Base-by-base conservation (phyloP, 2,888 invertebrate species). In the Synergus gifuensis region DNA sequence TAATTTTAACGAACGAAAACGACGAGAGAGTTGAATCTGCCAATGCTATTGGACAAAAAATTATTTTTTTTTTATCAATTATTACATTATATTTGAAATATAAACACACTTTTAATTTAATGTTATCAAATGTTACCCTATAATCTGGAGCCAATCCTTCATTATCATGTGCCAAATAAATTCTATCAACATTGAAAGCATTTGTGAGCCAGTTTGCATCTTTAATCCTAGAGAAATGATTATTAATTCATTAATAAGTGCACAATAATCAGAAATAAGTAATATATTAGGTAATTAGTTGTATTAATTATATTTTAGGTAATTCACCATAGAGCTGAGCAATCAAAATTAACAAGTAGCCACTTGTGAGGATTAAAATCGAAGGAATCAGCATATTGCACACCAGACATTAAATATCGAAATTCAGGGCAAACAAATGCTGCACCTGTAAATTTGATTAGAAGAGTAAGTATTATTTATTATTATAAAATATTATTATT, bases 351-450 rank as follows among this genome's bases (percentile, higher is more conserved):
- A 5, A 98, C 96, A 79, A 98, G 94, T 93, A 99, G 94, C 96
- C 98, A 98, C 93, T 99, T 99, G 92, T 99, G 98, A 0, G 97
- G 96, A 92, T 99, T 99, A 83, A 98, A 96, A 91, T 98, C 98
- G 87, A 98, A 96, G 0, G 98, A 98, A 90, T 98, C 97, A 0
- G 95, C 97, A 79, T 95, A 94, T 91, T 99, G 95, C 7, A 97
- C 91, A 0, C 97, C 97, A 79, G 94, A 93, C 93, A 97, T 95
- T 14, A 97, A 92, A 85, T 96, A 93, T 77, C 97, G 95, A 91
- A 96, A 98, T 93, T 99, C 99, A 0, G 98, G 98, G 88, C 99
- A 97, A 78, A 97, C 95, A 87, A 99, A 96, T 0, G 98, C 97
- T 11, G 96, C 95, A 0, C 99, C 97, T 93, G 76, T 22, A 36